Evolutionary conservation across 2,888 invertebrate species (phyloP).

Genomic region (Syritta pipiens): DNA sequence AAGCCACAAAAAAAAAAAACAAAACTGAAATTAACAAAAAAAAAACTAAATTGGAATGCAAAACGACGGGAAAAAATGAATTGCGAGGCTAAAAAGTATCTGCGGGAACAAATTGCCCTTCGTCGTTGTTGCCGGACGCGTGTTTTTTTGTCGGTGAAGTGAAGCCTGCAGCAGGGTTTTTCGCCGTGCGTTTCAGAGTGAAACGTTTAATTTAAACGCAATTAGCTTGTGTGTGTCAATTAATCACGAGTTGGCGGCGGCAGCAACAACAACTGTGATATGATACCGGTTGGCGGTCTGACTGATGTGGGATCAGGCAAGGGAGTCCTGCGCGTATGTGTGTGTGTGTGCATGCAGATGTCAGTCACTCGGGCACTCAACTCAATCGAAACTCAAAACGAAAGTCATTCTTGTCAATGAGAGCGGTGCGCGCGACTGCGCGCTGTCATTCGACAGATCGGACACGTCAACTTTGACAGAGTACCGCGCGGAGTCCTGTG

Average conservation of each 20-base stretch:
- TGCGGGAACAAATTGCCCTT: slow-evolving; percentile 57
- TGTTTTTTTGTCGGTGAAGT: slow-evolving; percentile 46
- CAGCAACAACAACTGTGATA: slow-evolving; percentile 53
- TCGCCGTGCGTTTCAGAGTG: slow-evolving; percentile 58
- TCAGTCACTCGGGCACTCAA: slow-evolving; percentile 64
- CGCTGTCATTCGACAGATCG: slow-evolving; percentile 58
- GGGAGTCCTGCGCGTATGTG: slow-evolving; percentile 3
- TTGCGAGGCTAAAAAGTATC: slow-evolving; percentile 36
- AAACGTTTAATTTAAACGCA: slow-evolving; percentile 70
- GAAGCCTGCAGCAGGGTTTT: slow-evolving; percentile 59
- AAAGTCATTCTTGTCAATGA: slow-evolving; percentile 63
- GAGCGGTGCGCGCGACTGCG: slow-evolving; percentile 13
- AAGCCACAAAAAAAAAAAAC: slow-evolving; percentile 13
- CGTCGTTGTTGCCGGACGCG: slow-evolving; percentile 10
- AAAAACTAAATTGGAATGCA: slow-evolving; percentile 58
- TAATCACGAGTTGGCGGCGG: slow-evolving; percentile 65
- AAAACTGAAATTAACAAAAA: slow-evolving; percentile 18
- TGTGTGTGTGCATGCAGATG: slow-evolving; percentile 57
- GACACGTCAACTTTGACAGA: slow-evolving; percentile 56
- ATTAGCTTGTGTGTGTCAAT: slow-evolving; percentile 69
- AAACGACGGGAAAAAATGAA: slow-evolving; percentile 60
- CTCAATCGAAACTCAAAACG: slow-evolving; percentile 62
- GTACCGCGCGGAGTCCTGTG: neutral
- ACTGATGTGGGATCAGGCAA: slow-evolving; percentile 63
- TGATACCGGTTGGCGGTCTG: slow-evolving; percentile 66